Evolutionary conservation across 2,113 vertebrate species (phyloP), one percentile per base, ranked within the genome.

Genomic region (Regulus satrapa): DNA sequence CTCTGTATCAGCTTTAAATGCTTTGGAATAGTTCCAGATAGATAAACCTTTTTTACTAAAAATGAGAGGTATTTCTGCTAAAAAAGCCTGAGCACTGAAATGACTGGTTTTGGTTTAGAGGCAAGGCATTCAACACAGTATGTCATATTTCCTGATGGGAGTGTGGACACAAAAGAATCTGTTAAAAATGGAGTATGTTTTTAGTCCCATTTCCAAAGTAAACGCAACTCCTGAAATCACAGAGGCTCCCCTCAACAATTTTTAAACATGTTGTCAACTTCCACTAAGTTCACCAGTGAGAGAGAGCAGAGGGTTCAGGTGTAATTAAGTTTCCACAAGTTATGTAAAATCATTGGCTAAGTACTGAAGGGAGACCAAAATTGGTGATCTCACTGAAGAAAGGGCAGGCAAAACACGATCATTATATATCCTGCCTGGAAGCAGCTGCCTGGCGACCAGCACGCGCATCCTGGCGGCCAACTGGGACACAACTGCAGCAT

Each of bases 281-380:
- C 88, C 88, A 85, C 91, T 36, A 73, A 90, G 34, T 38, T 77
- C 58, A 94, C 76, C 71, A 69, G 85, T 0, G 1, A 79, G 56
- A 81, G 48, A 92, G 38, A 74, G 59, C n/a, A 85, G 68, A 85
- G 48, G 68, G 26, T 46, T 92, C 82, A 80, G 59, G 88, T 80
- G 56, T 58, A 90, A 94, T 96, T 94, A 93, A 73, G 41, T 77
- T 83, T 74, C 96, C 96, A 74, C 92, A 94, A 96, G 75, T 92
- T 95, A 96, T 83, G 94, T 94, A 93, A 92, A 94, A 93, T 46
- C 94, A 67, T 36, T 46, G 51, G 82, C 59, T 80, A 32, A 58
- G 51, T 52, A 76, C 67, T 73, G 62, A 94, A 92, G 75, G 43
- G 67, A 94, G 67, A 94, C 92, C 95, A 86, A 95, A 95, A 93